Conservation (phyloP, 2,888 invertebrate genomes). For the Xestia ashworthii region DNA sequence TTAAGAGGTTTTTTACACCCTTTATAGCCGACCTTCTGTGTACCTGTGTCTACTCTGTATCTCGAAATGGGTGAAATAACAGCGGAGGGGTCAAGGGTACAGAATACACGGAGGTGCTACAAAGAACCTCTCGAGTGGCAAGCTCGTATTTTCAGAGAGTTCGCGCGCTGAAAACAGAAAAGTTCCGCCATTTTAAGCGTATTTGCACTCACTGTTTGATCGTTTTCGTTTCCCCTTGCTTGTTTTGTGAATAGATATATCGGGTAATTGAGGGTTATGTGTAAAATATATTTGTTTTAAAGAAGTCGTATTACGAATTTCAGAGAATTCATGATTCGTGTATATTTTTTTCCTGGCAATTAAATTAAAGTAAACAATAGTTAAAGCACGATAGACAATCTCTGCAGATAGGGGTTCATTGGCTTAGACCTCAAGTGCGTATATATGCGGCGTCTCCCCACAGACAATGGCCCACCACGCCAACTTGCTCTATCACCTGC, state of each 20-base stretch:
- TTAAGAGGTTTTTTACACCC: no score
- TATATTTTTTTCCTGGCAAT: neutral
- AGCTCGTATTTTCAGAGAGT: constrained; percentile 41
- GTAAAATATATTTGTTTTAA: neutral
- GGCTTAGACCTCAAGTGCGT: no score
- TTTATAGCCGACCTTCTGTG: neutral
- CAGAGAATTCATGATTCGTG: neutral
- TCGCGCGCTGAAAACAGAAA: constrained; percentile 27
- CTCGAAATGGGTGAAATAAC: neutral
- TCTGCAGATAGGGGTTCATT: no score
- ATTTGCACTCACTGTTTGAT: constrained; percentile 19
- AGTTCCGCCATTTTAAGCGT: constrained; percentile 18
- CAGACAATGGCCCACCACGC: no score
- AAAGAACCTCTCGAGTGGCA: constrained; percentile 34
- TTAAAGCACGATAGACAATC: neutral
- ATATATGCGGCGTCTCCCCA: no score
- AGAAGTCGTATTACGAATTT: neutral
- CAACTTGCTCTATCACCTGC: no score
- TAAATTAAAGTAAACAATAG: neutral
- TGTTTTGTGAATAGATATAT: constrained; percentile 6
- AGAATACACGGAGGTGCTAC: constrained; percentile 34
- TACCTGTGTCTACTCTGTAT: neutral
- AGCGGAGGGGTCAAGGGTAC: neutral
- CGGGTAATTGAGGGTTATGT: neutral
- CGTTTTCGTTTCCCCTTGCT: neutral